Percentiles rank a stretch among this genome's conserved stretches.
Evolutionary conservation across 2,888 invertebrate species (phyloP).

Genomic region (Drosophila falleni): DNA sequence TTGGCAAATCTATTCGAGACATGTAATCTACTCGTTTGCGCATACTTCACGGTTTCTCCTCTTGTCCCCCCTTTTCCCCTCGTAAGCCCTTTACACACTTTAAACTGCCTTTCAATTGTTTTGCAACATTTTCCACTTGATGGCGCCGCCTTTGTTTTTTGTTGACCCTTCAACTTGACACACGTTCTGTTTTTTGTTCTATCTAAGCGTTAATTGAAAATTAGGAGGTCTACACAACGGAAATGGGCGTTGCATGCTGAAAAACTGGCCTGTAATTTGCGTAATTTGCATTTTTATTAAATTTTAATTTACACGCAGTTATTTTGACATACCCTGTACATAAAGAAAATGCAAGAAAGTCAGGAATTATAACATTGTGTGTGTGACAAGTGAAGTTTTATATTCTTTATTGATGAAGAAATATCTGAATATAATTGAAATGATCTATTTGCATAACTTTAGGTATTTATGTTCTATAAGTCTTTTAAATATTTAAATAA

Average conservation of each 20-base stretch:
- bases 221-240: slow-evolving; percentile 54
- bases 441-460: too few species aligned
- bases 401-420: too few species aligned
- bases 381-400: not conserved
- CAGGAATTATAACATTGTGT: not conserved
- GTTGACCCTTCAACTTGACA: slow-evolving; percentile 50
- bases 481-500: too few species aligned
- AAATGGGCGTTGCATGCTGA: slow-evolving; percentile 63
- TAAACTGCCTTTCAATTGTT: slow-evolving; percentile 35
- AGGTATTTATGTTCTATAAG: not conserved
- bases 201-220: slow-evolving; percentile 74
- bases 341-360: not conserved
- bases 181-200: slow-evolving; percentile 28
- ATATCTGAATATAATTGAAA: not conserved
- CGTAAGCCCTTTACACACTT: not conserved
- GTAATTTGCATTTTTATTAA: slow-evolving; percentile 78
- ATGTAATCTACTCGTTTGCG: slow-evolving; percentile 81
- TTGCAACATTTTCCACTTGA: slow-evolving; percentile 63
- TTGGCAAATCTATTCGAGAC: slow-evolving; percentile 74
- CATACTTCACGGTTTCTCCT: slow-evolving; percentile 52
- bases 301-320: slow-evolving; percentile 64
- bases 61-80: not conserved
- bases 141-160: slow-evolving; percentile 23
- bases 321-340: not conserved
- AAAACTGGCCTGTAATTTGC: slow-evolving; percentile 58